Evolutionary conservation across 2,888 invertebrate genomes (phyloP).

Genomic region (Zygaena filipendulae): DNA sequence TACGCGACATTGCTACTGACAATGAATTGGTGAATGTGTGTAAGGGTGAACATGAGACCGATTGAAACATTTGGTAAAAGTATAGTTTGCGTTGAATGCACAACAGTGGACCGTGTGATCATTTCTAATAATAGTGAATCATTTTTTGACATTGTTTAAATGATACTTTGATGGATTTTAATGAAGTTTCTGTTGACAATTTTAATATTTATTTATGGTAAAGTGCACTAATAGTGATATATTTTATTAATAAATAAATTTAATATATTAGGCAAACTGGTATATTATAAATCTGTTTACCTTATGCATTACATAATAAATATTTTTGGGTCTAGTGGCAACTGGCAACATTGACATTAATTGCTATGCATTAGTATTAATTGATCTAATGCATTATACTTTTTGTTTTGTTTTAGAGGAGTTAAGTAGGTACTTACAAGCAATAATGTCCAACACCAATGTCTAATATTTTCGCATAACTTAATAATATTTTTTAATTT

Average conservation of each 20-base stretch:
- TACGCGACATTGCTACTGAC: slow-evolving; percentile 49
- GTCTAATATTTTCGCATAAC: no score
- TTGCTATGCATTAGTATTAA: no score
- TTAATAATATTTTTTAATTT: slow-evolving; percentile 45
- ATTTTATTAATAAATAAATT: no score
- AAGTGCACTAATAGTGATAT: slow-evolving; percentile 66
- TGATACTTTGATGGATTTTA: slow-evolving; percentile 48
- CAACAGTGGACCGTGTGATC: slow-evolving; percentile 62
- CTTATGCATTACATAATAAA: no score
- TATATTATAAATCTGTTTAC: no score
- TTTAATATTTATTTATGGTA: slow-evolving; percentile 64
- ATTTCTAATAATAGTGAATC: slow-evolving; percentile 50
- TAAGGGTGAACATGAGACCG: slow-evolving; percentile 44
- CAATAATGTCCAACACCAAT: slow-evolving; percentile 44
- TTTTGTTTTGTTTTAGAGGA: no score
- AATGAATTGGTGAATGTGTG: slow-evolving; percentile 55
- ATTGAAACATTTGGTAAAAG: slow-evolving; percentile 43
- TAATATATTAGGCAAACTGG: no score
- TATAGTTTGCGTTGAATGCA: slow-evolving; percentile 58
- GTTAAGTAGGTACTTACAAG: no score
- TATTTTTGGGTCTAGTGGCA: no score
- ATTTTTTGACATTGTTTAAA: slow-evolving; percentile 60
- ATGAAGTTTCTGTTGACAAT: slow-evolving; percentile 57
- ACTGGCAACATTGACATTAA: no score
- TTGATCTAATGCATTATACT: no score